Base-by-base conservation (phyloP, 1,140 invertebrate genomes). In the Drosophila rufa region DNA sequence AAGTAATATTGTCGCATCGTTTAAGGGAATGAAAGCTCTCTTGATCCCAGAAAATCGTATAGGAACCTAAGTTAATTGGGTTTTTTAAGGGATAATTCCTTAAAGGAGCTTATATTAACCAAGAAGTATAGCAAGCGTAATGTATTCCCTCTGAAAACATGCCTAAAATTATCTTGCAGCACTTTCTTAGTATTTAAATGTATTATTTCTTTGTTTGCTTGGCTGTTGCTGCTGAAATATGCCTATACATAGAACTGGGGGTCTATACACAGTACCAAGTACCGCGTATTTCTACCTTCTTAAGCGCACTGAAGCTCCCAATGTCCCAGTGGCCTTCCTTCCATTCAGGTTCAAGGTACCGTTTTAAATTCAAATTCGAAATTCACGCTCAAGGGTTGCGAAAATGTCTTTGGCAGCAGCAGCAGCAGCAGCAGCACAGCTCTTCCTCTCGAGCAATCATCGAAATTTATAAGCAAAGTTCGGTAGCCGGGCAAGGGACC, bases 381-480 rank as follows among this genome's bases (percentile, higher is more conserved):
- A 56, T 56, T 67, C 47, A 55, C 17, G 27, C 48, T 27, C 17
- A 46, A 36, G 30, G 47, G 61, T 36, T 42, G 27, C 45, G 43
- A 38, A 33, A 51, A 67, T 73, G 69, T 73, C 66, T 70, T 42
- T 71, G 69, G 69, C 69, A 30, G 27, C 5, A 30, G 27, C 27
- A 6, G 27, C 5, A 69, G 53, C 36, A 22, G 69, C 69, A 30
- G 27, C 5, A 30, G 27, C 27, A 6, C 5, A 69, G 53, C 36
- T 65, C 70, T 62, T 46, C 64, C 51, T 70, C 48, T 66, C 53
- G 25, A 60, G 70, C 84, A 83, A 87, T 87, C 84, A 84, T 84
- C 77, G 73, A 84, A 89, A 90, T 89, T 90, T 84, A 89, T 90
- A 89, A 90, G 85, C 58, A 81, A 89, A 89, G 77, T 89, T 90